Percentiles rank a stretch among this genome's conserved stretches.
phyloP scores from a whole-genome alignment of 2,888 invertebrate species.

The Pseudeuparius sepicola region DNA sequence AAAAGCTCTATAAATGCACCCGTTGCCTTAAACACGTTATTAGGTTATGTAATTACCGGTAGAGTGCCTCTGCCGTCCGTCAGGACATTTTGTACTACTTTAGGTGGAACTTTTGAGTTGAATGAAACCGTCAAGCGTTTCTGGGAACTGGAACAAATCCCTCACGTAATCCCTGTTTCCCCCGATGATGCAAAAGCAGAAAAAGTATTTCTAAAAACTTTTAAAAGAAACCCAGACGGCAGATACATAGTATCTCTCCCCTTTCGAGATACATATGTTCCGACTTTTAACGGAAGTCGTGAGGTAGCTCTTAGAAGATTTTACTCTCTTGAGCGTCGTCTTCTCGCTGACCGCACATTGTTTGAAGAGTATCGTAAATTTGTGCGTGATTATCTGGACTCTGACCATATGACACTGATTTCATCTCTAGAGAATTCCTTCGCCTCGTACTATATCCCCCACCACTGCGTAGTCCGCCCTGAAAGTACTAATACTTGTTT shows the following conservation, averaged over 20 bases:
- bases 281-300: not conserved
- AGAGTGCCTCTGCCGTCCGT: not conserved
- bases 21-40: not conserved
- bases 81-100: not conserved
- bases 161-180: not conserved
- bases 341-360: not conserved
- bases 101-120: not conserved
- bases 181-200: not conserved
- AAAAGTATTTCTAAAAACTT: not conserved
- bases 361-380: conserved; percentile 10
- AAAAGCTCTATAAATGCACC: not conserved
- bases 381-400: conserved; percentile 19
- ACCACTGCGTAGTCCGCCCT: conserved; percentile 21
- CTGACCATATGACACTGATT: conserved; percentile 4
- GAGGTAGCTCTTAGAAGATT: conserved; percentile 9
- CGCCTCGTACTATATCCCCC: conserved; percentile 20
- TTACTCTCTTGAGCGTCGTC: conserved; percentile 4
- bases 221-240: not conserved
- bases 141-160: conserved; percentile 1
- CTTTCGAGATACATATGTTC: not conserved
- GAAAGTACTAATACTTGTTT: conserved; percentile 20
- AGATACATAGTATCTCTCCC: not conserved
- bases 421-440: not conserved
- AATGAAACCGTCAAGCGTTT: not conserved
- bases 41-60: not conserved